Percentiles rank a stretch among this genome's conserved stretches.
Evolutionary conservation across 2,888 invertebrate species (phyloP).

Genomic region (Chalcosyrphus nemorum): DNA sequence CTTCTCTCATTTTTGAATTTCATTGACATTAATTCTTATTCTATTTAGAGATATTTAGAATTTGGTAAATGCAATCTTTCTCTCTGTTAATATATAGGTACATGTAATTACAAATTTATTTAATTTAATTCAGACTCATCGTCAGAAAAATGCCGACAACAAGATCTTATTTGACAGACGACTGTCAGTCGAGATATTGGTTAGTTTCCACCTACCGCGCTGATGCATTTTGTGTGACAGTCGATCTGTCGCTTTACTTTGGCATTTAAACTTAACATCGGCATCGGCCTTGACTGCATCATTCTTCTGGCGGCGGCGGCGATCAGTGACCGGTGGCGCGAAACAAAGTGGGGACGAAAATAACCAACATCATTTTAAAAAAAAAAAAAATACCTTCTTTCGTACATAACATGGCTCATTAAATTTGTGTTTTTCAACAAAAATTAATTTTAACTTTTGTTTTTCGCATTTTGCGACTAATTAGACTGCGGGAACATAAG

Average conservation of each 20-base stretch:
- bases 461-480: slow-evolving; percentile 56
- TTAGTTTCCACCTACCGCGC: background rate
- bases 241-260: slow-evolving; percentile 45
- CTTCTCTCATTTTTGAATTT: slow-evolving; percentile 25
- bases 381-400: background rate
- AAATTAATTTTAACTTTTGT: background rate
- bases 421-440: slow-evolving; percentile 55
- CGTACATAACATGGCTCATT: slow-evolving; percentile 36
- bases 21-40: slow-evolving; percentile 62
- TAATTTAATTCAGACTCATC: background rate
- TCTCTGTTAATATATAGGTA: slow-evolving; percentile 20
- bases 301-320: no score
- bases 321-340: background rate
- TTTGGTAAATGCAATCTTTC: no score
- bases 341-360: background rate
- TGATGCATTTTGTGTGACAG: slow-evolving; percentile 41
- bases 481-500: slow-evolving; percentile 15
- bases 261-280: slow-evolving; percentile 46
- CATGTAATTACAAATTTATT: slow-evolving; percentile 39
- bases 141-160: slow-evolving; percentile 12
- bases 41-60: slow-evolving; percentile 14
- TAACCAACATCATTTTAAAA: background rate
- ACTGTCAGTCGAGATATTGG: slow-evolving; percentile 49
- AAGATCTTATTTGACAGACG: slow-evolving; percentile 52
- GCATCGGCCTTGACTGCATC: slow-evolving; percentile 52